Evolutionary conservation across 2,888 invertebrate genomes (phyloP), one percentile per base, ranked within the genome.

Genomic region (Sinotaia quadrata): DNA sequence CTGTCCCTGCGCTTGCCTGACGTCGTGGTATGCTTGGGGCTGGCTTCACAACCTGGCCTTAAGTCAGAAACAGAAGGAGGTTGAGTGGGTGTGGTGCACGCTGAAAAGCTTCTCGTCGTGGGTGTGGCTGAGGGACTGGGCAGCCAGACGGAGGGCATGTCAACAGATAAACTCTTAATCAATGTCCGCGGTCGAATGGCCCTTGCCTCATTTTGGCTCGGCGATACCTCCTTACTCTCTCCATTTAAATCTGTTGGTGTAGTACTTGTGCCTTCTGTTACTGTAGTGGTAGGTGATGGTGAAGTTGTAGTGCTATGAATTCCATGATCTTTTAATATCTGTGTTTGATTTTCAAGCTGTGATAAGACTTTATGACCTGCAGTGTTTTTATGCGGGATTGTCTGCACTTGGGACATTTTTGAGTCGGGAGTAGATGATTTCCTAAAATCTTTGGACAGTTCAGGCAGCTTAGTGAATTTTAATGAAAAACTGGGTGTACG

Each of bases 111-210:
- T 29, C 49, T 41, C 8, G 21, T 21, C 2, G 34, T 47, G 15
- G 36, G 29, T 7, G 21, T 7, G 2, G 15, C 7, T 4, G 72
- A 24, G 0, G 31, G 4, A 21, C 49, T n/a, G 21, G 72, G 71
- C 61, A 18, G 75, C 73, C 29, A 72, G 57, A 27, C 74, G 44
- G 54, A 72, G 65, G 78, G 73, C 3, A 79, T 73, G 61, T 83
- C 81, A 57, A 83, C 67, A 8, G 81, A 78, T n/a, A 81, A 71
- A 51, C 77, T 79, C 62, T 81, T 81, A 2, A 76, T 67, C 29
- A 81, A 66, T 0, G 67, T 68, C 5, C 37, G 69, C n/a, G 78
- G 72, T 54, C 76, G 34, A 36, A 57, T 74, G 41, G 77, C 54
- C 65, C 68, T 58, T 63, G 62, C 33, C 51, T 51, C 12, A 24